Base-by-base conservation (phyloP, 2,797 vertebrate species). In the Chanos chanos region DNA sequence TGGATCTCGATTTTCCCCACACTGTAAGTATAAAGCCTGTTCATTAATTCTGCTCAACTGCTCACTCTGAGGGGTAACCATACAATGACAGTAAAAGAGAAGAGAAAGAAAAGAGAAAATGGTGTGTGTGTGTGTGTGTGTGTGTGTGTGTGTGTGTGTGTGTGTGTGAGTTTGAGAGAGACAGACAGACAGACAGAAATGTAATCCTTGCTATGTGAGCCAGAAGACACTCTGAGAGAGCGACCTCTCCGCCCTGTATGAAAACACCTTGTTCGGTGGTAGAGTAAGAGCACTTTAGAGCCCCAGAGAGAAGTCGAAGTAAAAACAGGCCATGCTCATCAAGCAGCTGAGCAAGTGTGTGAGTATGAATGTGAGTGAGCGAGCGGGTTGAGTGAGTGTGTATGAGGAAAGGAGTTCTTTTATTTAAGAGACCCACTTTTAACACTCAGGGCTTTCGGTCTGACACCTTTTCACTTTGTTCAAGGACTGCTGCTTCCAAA, bases 51-150 rank as follows among this genome's bases (percentile, higher is more conserved):
- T n/a, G n/a, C n/a, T n/a, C n/a, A n/a, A n/a, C n/a, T n/a, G n/a
- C n/a, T n/a, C n/a, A 64, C 58, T 55, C 7, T 49, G 22, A 54
- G 22, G 51, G 16, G 57, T 51, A 61, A 62, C 50, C 41, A 52
- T 64, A 60, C 66, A 74, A 64, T 41, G 45, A 28, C 10, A 10
- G 28, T 1, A 15, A 56, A 41, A 43, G 18, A 9, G 15, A 22
- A 30, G 40, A 8, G 62, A 36, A 21, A 31, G 61, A 28, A 45
- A 37, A 51, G 33, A 71, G 50, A 73, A 72, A 77, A 77, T 57
- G 0, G 22, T 19, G 18, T 16, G 18, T 3, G 18, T 21, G 7
- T 7, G 6, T 8, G 37, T 41, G 16, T 4, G 25, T 8, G 37
- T n/a, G 21, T 40, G 41, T 31, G 31, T 37, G 24, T 37, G 18